Conservation (phyloP, 2,113 vertebrate genomes). For the Elephas maximus region DNA sequence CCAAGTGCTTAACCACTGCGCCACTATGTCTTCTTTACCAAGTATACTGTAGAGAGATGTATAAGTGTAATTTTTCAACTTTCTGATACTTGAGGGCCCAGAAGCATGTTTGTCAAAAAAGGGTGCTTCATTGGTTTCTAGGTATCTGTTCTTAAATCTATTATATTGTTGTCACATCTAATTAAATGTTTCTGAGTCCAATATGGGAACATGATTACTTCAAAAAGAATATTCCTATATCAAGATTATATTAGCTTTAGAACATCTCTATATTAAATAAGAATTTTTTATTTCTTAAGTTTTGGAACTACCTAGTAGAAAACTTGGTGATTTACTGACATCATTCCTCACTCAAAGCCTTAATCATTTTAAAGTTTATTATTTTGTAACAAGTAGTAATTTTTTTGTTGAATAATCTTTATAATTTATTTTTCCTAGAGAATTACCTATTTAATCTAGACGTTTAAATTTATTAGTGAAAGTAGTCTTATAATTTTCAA, state of each 20-base stretch:
- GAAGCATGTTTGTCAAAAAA: neutral
- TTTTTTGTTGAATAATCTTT: neutral
- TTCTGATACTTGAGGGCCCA: neutral
- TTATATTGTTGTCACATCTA: neutral
- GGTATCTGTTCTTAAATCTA: neutral
- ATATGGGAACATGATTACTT: neutral
- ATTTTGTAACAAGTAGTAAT: neutral
- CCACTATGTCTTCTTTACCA: too few relatives aligned
- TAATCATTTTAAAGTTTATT: neutral
- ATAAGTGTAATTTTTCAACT: neutral
- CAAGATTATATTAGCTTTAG: neutral
- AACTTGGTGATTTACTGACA: neutral
- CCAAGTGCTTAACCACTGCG: too few relatives aligned
- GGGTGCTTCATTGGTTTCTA: neutral
- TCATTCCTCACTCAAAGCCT: neutral
- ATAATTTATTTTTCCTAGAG: neutral
- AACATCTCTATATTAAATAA: neutral
- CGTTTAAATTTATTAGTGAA: neutral
- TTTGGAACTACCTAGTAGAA: neutral
- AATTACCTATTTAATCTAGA: neutral
- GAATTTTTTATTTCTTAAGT: neutral
- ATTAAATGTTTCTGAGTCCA: neutral
- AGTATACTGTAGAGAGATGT: neutral
- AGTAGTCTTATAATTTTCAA: neutral
- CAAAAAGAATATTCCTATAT: neutral